A percentile compares a stretch with the other conserved stretches of the same genome.
Evolutionary conservation across 1,140 invertebrate genomes (phyloP).

Genomic region (Macrobrachium rosenbergii): DNA sequence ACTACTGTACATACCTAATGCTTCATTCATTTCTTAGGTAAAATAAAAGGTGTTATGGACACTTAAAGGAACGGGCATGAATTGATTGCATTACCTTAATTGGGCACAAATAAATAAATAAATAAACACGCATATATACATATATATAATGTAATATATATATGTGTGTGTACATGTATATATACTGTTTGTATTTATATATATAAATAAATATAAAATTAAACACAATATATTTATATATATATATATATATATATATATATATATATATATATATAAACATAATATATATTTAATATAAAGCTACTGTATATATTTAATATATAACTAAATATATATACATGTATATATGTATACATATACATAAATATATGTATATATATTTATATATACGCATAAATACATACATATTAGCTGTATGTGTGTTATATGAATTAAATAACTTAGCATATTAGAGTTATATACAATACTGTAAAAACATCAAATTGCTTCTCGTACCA

Average conservation of each 20-base stretch:
- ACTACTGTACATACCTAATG: too few relatives aligned
- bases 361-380: not conserved
- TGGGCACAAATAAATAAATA: not conserved
- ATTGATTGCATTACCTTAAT: too few relatives aligned
- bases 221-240: not conserved
- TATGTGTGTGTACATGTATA: not conserved
- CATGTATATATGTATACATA: not conserved
- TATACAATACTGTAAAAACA: too few relatives aligned
- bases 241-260: conserved; percentile 20
- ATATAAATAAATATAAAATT: not conserved
- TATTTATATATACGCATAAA: not conserved
- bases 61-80: too few relatives aligned
- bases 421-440: too few relatives aligned
- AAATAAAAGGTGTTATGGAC: too few relatives aligned
- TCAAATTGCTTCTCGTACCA: too few relatives aligned
- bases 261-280: conserved; percentile 13
- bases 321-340: conserved; percentile 11
- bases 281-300: too few relatives aligned
- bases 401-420: not conserved
- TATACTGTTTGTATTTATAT: not conserved
- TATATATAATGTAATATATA: not conserved
- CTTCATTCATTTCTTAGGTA: too few relatives aligned
- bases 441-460: too few relatives aligned
- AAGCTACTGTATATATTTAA: too few relatives aligned
- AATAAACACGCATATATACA: not conserved